Evolutionary conservation across 2,797 vertebrate genomes (phyloP).

Genomic region (Spea hammondii): DNA sequence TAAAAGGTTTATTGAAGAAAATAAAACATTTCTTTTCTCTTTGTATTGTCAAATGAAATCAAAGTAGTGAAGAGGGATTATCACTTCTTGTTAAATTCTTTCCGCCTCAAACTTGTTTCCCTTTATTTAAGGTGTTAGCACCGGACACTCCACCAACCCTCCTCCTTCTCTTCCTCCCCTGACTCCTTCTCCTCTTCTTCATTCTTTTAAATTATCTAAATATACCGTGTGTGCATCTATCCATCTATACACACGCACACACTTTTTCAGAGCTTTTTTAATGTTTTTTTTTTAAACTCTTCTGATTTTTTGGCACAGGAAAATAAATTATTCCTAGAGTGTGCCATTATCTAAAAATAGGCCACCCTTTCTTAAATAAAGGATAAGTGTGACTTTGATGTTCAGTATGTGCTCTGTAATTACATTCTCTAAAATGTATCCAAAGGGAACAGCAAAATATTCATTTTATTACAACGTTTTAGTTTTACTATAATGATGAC

Average conservation of each 20-base stretch:
- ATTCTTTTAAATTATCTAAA: neutral
- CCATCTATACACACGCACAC: too few species aligned
- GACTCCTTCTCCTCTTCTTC: neutral
- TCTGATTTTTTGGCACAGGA: constrained; percentile 36
- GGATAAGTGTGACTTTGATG: constrained; percentile 52
- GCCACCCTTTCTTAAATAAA: constrained; percentile 44
- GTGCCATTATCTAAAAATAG: constrained; percentile 49
- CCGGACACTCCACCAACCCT: too few species aligned
- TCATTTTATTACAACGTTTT: neutral
- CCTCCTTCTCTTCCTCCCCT: neutral
- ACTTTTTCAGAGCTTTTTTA: too few species aligned
- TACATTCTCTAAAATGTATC: constrained; percentile 42
- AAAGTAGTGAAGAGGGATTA: too few species aligned
- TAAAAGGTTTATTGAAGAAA: too few species aligned
- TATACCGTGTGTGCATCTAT: too few species aligned
- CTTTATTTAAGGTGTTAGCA: too few species aligned
- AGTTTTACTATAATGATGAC: neutral
- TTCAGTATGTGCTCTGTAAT: constrained; percentile 43
- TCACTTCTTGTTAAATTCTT: too few species aligned
- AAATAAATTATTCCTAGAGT: constrained; percentile 39
- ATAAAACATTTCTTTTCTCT: too few species aligned
- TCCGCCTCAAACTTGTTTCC: too few species aligned
- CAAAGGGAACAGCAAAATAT: constrained; percentile 42
- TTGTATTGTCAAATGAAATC: too few species aligned
- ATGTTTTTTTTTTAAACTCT: neutral